These are phyloP conservation scores for Diplodus sargus DNA, from an alignment of 2,797 vertebrate species.

Conservation along the genomic window DNA sequence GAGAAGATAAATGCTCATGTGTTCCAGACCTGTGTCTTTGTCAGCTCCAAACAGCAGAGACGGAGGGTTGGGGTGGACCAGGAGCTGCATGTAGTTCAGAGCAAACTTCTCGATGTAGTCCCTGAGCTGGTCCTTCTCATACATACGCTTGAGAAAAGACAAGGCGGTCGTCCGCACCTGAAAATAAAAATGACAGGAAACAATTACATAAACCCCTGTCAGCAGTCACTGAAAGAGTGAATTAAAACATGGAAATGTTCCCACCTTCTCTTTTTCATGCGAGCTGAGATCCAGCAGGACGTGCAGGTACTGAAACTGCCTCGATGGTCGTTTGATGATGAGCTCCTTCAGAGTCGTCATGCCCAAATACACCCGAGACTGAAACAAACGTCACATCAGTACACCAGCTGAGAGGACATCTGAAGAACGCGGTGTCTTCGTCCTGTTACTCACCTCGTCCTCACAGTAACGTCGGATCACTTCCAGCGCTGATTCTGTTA, in stretches of 20 bases:
- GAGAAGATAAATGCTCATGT: no score
- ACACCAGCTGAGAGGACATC: background rate
- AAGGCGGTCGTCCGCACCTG: constrained; percentile 94
- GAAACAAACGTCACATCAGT: constrained; percentile 14
- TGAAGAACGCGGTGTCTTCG: background rate
- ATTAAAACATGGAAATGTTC: background rate
- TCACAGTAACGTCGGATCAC: constrained; percentile 97
- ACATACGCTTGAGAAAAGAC: constrained; percentile 94
- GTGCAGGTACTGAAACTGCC: constrained; percentile 96
- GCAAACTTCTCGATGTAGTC: constrained; percentile 97
- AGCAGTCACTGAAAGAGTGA: background rate
- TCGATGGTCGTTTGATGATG: constrained; percentile 91
- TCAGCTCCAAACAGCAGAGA: constrained; percentile 94
- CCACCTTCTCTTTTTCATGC: constrained; percentile 95
- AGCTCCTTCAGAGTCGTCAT: constrained; percentile 96
- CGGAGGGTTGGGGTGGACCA: constrained; percentile 97
- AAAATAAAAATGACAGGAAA: background rate
- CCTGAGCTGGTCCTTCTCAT: constrained; percentile 93
- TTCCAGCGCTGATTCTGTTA: constrained; percentile 93
- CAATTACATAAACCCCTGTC: background rate
- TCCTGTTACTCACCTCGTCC: constrained; percentile 88
- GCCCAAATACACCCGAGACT: constrained; percentile 95
- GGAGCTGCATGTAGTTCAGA: constrained; percentile 95
- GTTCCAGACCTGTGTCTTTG: constrained; percentile 92
- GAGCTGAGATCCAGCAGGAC: constrained; percentile 96